Percentiles rank a stretch among this genome's conserved stretches.
Conservation (phyloP, 2,113 vertebrate species). For the Gopherus flavomarginatus region DNA sequence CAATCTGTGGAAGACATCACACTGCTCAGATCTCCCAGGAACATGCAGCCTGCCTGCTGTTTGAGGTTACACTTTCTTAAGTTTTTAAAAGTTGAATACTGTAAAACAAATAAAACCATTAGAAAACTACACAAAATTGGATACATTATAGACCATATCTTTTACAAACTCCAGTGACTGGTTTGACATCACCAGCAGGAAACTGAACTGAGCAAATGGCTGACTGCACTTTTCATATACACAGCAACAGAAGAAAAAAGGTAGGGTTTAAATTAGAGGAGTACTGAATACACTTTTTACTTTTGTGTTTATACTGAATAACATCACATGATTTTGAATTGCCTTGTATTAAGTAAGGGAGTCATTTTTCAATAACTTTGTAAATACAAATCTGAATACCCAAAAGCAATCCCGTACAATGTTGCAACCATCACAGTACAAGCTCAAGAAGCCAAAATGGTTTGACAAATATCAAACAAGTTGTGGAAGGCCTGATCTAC, state of each 20-base stretch:
- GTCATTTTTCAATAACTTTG: neutral
- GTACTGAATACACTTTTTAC: neutral
- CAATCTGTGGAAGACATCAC: neutral
- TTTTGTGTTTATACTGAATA: conserved; percentile 11
- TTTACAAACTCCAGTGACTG: neutral
- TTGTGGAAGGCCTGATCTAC: neutral
- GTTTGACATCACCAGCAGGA: neutral
- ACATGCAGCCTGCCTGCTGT: neutral
- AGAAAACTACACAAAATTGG: neutral
- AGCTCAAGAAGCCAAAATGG: neutral
- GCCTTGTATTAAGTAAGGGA: conserved; percentile 61
- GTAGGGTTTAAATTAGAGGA: neutral
- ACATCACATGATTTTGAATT: conserved; percentile 17
- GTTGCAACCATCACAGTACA: neutral
- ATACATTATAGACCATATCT: neutral
- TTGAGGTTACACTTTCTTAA: conserved; percentile 5
- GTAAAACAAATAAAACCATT: neutral
- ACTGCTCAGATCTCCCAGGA: neutral
- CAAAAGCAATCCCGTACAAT: neutral
- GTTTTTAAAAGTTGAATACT: neutral
- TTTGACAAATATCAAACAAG: neutral
- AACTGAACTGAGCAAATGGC: neutral
- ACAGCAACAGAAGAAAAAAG: neutral
- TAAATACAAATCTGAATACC: conserved; percentile 36
- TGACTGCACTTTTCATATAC: neutral